These are phyloP conservation scores for Rhodeus uyekii DNA, from an alignment of 2,797 vertebrate species.

Conservation along the genomic window DNA sequence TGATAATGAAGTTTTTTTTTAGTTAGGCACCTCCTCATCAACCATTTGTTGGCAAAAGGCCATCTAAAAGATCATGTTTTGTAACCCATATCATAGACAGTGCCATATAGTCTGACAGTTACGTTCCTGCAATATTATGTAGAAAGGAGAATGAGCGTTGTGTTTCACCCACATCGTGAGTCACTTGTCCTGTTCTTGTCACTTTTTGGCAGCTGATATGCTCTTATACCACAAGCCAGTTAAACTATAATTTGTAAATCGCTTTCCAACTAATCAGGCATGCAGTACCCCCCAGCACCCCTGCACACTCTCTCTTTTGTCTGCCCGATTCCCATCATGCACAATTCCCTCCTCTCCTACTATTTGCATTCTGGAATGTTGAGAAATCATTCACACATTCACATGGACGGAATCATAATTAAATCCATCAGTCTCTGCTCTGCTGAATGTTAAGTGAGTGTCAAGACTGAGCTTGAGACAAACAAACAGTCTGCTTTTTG, in stretches of 20 bases:
- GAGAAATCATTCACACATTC: slow-evolving; percentile 50
- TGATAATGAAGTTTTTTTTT: background rate
- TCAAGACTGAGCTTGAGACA: background rate
- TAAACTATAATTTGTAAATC: slow-evolving; percentile 23
- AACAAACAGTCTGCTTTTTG: background rate
- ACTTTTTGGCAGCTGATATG: background rate
- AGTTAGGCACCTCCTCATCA: background rate
- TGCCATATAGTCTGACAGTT: background rate
- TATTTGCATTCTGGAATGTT: slow-evolving; percentile 46
- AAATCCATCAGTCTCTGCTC: slow-evolving; percentile 31
- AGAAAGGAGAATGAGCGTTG: background rate
- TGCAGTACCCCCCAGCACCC: background rate
- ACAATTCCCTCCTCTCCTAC: slow-evolving; percentile 30
- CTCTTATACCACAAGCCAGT: slow-evolving; percentile 10
- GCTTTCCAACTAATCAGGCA: slow-evolving; percentile 37
- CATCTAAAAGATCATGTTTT: background rate
- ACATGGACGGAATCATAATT: slow-evolving; percentile 41
- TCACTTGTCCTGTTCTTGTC: background rate
- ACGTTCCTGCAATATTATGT: background rate
- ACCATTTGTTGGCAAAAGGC: background rate
- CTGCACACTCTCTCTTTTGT: background rate
- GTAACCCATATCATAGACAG: background rate
- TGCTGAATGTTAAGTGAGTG: slow-evolving; percentile 35
- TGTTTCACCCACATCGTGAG: slow-evolving; percentile 1
- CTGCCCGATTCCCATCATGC: slow-evolving; percentile 4